Conservation (phyloP, 2,113 vertebrate species). For the Danionella cerebrum region DNA sequence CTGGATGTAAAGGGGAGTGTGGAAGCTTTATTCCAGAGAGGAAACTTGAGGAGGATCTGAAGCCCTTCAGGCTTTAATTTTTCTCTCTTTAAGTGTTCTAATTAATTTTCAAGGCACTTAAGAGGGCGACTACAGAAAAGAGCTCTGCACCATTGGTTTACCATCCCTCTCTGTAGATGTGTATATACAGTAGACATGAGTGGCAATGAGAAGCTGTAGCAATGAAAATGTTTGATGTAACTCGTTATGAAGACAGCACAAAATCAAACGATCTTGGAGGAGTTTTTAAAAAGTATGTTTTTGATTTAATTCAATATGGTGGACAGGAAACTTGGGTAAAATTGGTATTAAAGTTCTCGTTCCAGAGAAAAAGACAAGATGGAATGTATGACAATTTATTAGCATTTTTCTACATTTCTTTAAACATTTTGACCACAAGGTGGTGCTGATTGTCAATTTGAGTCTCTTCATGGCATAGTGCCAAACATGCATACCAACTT, state of each 20-base stretch:
- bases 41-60: constrained; percentile 13
- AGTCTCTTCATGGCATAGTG: too few species aligned
- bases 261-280: too few species aligned
- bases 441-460: too few species aligned
- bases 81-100: constrained; percentile 16
- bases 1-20: neutral
- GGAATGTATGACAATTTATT: too few species aligned
- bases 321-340: too few species aligned
- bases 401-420: too few species aligned
- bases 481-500: too few species aligned
- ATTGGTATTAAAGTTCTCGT: too few species aligned
- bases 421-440: too few species aligned
- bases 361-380: too few species aligned
- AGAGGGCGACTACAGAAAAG: constrained; percentile 2
- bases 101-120: constrained; percentile 32
- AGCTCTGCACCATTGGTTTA: constrained; percentile 13
- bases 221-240: neutral
- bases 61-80: constrained; percentile 19
- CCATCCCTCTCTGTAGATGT: constrained; percentile 6
- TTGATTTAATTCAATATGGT: too few species aligned
- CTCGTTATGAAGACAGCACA: neutral
- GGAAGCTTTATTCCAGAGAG: constrained; percentile 2
- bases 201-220: neutral
- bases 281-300: too few species aligned
- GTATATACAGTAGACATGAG: neutral